Evolutionary conservation across 2,113 vertebrate genomes (phyloP), one percentile per base, ranked within the genome.

Genomic region (Lagopus leucura): DNA sequence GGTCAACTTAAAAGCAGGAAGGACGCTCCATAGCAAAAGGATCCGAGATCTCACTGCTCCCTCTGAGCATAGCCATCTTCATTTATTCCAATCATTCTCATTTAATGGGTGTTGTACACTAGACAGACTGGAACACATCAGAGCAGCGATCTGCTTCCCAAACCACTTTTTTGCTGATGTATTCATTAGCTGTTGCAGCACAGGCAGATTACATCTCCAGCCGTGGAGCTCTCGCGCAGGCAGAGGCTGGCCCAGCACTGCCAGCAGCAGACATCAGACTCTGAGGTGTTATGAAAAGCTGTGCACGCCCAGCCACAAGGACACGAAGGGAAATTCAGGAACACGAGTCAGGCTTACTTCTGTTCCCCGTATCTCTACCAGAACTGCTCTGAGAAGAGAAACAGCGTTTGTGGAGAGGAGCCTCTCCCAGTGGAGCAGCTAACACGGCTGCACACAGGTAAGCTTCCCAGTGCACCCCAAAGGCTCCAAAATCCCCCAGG

Each of bases 41-140:
- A 64, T 27, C 6, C 21, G 8, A 17, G 30, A 25, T 15, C 38
- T 57, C 82, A 38, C 50, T 22, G 32, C 52, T 47, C 27, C 43
- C 48, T 63, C 75, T 38, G 10, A 27, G 9, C 9, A 5, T 4
- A 66, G 28, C 36, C 50, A 28, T 54, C 6, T 50, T 70, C 24
- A 66, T 60, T 63, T 83, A 45, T 42, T 90, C 64, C 45, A 42
- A 21, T 4, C 54, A n/a, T 45, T 61, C 43, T 86, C 60, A 71
- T 77, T 70, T 36, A 70, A 67, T 50, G 69, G 38, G 30, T 42
- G 21, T 48, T 90, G 58, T 32, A 70, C 2, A 1, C 82, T 13
- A 58, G 65, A 81, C 50, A 90, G 86, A 78, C 47, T 87, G 58
- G 60, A 94, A 82, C 22, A 71, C n/a, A 88, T 61, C 79, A 91